Percentiles rank a stretch among this genome's conserved stretches.
These are phyloP conservation scores for Melospiza georgiana DNA, from an alignment of 2,113 vertebrate species.

Conservation along the genomic window DNA sequence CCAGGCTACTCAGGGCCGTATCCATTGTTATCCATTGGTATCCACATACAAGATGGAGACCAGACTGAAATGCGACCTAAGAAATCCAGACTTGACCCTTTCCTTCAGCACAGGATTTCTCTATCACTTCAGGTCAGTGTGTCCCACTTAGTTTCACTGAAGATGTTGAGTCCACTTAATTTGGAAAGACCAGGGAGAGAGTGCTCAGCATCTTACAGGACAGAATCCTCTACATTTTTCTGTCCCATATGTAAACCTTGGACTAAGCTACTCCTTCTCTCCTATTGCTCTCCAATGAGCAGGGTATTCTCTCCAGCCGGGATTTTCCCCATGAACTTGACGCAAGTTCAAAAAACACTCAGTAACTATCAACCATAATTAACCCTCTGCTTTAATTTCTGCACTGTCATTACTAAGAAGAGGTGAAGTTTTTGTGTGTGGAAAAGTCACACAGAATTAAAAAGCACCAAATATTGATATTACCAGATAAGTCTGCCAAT, in stretches of 20 bases:
- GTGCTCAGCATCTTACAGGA: background rate
- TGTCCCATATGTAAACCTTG: background rate
- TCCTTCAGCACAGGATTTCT: background rate
- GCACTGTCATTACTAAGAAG: background rate
- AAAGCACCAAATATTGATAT: background rate
- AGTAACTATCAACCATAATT: background rate
- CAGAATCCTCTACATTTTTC: background rate
- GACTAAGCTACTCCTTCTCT: background rate
- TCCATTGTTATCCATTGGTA: background rate
- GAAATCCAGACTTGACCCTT: background rate
- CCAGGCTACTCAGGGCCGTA: background rate
- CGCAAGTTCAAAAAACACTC: background rate
- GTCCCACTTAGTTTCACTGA: background rate
- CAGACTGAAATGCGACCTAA: background rate
- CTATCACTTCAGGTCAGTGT: background rate
- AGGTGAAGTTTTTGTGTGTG: rapidly evolving
- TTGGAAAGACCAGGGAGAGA: background rate
- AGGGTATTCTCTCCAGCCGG: background rate
- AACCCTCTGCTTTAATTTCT: background rate
- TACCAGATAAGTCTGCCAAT: background rate
- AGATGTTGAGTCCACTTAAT: background rate
- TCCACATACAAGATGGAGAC: background rate
- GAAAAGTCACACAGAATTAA: background rate
- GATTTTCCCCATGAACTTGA: background rate
- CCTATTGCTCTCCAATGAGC: background rate